Base-by-base conservation (phyloP, 2,888 invertebrate species). In the Epicampocera succincta region DNA sequence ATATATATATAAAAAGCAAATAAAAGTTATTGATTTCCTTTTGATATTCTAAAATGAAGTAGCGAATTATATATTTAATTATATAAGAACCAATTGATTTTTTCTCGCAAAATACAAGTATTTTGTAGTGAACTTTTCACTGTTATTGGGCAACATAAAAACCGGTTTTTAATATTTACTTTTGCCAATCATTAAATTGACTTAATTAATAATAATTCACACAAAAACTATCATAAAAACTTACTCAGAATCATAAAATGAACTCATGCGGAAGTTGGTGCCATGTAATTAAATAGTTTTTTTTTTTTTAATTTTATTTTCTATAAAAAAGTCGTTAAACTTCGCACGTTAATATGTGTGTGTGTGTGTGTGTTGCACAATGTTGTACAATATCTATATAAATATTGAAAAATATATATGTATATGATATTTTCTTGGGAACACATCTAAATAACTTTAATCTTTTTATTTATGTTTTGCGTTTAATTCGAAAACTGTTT, bases 211-310 rank as follows among this genome's bases (percentile, higher is more conserved):
- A 6, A 8, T 8, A 8, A 33, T 9, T 33, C 33, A 33, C 3
- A 48, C n/a, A 58, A 8, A 4, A 38, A 65, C n/a, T 33, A 33
- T 0, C 19, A 44, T 44, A 56, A 54, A 66, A 63, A 88, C 89
- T 89, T 89, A 89, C 89, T 89, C 89, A 77, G 88, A 84, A 86
- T 89, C 89, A 86, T 89, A 89, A 87, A 86, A 89, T 84, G 87
- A 88, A 86, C 89, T 89, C 89, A 89, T 89, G 86, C 85, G 87
- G 85, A 84, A 77, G 69, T 80, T 48, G n/a, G 15, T 48, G 38
- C 42, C 52, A 69, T 65, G 44, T 66, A 50, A 48, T 50, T 66
- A 21, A 56, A 48, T 38, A 44, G 19, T 17, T 69, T 38, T 42
- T 15, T 9, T 68, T 13, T 11, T 12, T 13, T 58, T 33, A 25